Evolutionary conservation across 2,113 vertebrate species (phyloP).

Genomic region (Aleadryas rufinucha): DNA sequence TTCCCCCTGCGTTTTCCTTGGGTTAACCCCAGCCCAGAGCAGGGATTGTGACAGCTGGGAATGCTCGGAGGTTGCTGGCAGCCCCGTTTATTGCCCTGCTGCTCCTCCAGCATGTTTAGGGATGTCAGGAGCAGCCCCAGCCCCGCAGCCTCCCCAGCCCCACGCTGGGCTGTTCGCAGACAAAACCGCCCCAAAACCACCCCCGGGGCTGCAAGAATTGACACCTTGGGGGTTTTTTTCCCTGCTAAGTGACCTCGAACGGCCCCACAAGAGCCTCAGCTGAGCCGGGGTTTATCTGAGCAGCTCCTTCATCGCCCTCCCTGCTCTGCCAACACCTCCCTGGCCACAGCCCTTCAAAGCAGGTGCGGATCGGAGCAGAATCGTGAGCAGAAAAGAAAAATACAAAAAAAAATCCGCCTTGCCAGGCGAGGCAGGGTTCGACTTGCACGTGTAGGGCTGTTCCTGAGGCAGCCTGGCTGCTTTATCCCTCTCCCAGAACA

Average conservation of each 20-base stretch:
- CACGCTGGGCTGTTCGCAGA: not conserved
- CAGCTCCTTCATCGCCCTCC: not conserved
- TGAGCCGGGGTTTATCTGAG: not conserved
- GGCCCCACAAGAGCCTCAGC: not conserved
- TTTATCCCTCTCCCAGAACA: not conserved
- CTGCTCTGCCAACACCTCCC: not conserved
- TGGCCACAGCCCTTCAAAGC: not conserved
- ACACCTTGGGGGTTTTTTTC: not conserved
- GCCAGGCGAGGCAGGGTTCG: not conserved
- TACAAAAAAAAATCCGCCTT: not conserved
- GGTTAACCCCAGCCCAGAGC: not conserved
- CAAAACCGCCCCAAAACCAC: not conserved
- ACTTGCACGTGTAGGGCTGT: not conserved
- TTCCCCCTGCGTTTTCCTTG: fast-evolving
- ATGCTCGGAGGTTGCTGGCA: not conserved
- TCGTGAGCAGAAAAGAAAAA: not conserved
- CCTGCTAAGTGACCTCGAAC: not conserved
- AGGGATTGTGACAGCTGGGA: not conserved
- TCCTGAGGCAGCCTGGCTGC: not conserved
- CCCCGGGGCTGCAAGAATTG: fast-evolving
- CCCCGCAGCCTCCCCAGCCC: not conserved
- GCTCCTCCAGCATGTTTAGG: not conserved
- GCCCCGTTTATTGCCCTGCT: not conserved
- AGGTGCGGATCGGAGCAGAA: not conserved
- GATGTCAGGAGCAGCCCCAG: not conserved